These are phyloP conservation scores for Lamproptera curius DNA, from an alignment of 2,888 invertebrate genomes.

Conservation along the genomic window DNA sequence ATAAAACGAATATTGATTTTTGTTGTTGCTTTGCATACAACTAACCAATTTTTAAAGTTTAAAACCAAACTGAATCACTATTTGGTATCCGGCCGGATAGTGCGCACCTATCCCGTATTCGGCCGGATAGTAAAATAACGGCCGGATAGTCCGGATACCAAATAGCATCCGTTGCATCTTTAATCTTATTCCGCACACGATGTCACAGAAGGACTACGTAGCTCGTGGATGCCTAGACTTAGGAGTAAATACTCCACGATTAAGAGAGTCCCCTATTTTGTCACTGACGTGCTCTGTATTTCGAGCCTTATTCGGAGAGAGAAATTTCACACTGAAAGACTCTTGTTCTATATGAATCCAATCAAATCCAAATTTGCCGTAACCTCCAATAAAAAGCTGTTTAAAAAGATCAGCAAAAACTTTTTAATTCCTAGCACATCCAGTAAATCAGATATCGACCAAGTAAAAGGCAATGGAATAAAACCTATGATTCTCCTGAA, in stretches of 20 bases:
- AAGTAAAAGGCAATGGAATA: slow-evolving; percentile 61
- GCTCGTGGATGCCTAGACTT: slow-evolving; percentile 78
- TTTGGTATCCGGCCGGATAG: no score
- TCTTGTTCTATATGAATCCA: slow-evolving; percentile 61
- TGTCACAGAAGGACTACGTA: slow-evolving; percentile 43
- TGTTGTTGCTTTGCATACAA: no score
- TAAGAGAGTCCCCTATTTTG: slow-evolving; percentile 35
- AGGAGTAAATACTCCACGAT: slow-evolving; percentile 51
- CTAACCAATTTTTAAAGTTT: no score
- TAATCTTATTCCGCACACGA: slow-evolving; percentile 57
- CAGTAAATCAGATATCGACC: slow-evolving; percentile 52
- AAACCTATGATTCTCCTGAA: slow-evolving; percentile 56
- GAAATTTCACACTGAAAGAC: slow-evolving; percentile 54
- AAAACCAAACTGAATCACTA: no score
- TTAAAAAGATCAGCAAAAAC: slow-evolving; percentile 54
- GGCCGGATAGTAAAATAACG: no score
- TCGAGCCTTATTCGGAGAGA: no score
- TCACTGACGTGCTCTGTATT: slow-evolving; percentile 51
- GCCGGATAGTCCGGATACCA: no score
- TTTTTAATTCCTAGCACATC: slow-evolving; percentile 53
- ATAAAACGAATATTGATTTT: no score
- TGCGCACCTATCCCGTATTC: no score
- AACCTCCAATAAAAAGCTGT: slow-evolving; percentile 66
- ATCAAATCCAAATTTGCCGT: slow-evolving; percentile 59
- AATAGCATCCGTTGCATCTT: slow-evolving; percentile 57